Evolutionary conservation across 2,888 invertebrate genomes (phyloP), one percentile per base, ranked within the genome.

Genomic region (Labia minor): DNA sequence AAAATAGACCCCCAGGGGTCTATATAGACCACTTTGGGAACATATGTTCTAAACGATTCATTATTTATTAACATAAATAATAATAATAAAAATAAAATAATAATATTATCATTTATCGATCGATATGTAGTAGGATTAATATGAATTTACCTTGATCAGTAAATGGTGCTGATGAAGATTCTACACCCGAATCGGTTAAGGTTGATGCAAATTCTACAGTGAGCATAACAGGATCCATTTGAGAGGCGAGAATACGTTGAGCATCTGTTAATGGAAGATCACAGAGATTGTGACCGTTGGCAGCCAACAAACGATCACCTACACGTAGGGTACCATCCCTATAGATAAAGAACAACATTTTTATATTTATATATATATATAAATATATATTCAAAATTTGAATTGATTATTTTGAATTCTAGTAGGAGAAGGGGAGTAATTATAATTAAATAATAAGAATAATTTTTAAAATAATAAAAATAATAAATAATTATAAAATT

Each of bases 271-370:
- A 79, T 0, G 89, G 89, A 75, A 90, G 87, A 74, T 87, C 87
- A 67, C 86, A 85, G 11, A 93, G 80, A 10, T 89, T 78, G 21
- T 82, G 77, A 2, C 84, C 84, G 77, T 95, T 93, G 65, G 95
- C 90, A 71, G 92, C 90, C 68, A 95, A 75, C 21, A 96, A 80
- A 20, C 95, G 85, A 77, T 96, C 96, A 1, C 96, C 95, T 26
- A 92, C 87, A 76, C 93, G 89, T 70, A 96, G 87, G 70, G 93
- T 86, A 0, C 95, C 94, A 68, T 90, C 91, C 74, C 90, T 90
- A 73, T 11, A 73, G 71, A 66, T 63, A 69, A 65, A 63, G 62
- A 61, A 1, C 3, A 66, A 61, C 14, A 49, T 49, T n/a, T n/a
- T n/a, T n/a, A n/a, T n/a, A n/a, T 8, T 18, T 10, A 19, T 6